A percentile compares a stretch with the other conserved stretches of the same genome.
Conservation (phyloP, 2,113 vertebrate genomes). For the Meles meles region DNA sequence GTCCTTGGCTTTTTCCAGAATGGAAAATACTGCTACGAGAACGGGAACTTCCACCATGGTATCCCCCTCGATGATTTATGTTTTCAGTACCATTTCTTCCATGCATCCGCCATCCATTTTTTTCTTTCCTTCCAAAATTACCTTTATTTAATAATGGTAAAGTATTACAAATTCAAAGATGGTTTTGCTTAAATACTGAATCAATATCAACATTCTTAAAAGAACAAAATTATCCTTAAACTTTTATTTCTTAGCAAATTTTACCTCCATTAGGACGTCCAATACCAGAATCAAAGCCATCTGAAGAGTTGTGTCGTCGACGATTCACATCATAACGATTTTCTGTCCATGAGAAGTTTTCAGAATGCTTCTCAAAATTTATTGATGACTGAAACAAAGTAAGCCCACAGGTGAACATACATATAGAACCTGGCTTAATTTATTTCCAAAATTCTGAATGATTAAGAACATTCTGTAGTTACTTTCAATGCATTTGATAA, state of each 20-base stretch:
- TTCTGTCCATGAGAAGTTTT: conserved; percentile 78
- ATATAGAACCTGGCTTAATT: background rate
- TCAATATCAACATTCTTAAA: conserved; percentile 27
- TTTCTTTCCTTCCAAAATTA: conserved; percentile 85
- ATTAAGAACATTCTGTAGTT: background rate
- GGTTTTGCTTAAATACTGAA: background rate
- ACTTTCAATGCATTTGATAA: background rate
- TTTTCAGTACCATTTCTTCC: conserved; percentile 82
- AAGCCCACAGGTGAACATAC: background rate
- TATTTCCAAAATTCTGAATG: background rate
- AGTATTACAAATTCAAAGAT: conserved; percentile 40
- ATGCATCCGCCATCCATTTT: conserved; percentile 84
- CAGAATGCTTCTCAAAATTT: conserved; percentile 83
- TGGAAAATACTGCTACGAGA: conserved; percentile 74
- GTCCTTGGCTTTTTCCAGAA: conserved; percentile 79
- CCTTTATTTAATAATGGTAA: conserved; percentile 75
- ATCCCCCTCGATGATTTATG: conserved; percentile 74
- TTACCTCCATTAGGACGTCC: conserved; percentile 82
- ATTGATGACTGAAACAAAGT: conserved; percentile 79
- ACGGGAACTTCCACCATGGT: conserved; percentile 76
- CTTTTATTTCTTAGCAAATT: background rate
- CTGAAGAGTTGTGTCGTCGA: conserved; percentile 85
- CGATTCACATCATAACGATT: conserved; percentile 79
- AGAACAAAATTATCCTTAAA: background rate
- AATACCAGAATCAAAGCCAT: conserved; percentile 80